phyloP scores from a whole-genome alignment of 1,140 invertebrate genomes.

The Pantala flavescens region DNA sequence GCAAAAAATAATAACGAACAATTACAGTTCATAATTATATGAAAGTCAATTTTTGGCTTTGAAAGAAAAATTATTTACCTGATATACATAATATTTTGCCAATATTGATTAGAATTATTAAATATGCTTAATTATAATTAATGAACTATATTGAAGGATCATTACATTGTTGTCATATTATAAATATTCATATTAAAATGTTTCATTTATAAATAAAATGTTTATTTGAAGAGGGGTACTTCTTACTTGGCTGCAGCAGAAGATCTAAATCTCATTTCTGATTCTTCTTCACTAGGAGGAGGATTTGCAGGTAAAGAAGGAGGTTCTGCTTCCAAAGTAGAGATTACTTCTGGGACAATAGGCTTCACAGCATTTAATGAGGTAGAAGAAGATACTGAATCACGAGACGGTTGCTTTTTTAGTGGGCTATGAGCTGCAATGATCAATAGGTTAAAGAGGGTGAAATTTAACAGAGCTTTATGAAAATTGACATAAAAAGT shows the following conservation, averaged over 20 bases:
- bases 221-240: background rate
- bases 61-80: no score
- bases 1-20: conserved; percentile 18
- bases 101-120: no score
- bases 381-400: background rate
- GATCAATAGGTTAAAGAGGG: no score
- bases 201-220: no score
- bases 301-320: background rate
- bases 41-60: no score
- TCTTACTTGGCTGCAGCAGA: background rate
- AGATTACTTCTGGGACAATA: background rate
- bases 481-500: no score
- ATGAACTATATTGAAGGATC: no score
- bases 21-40: background rate
- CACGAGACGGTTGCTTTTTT: background rate
- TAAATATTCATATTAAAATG: no score
- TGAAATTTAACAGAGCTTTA: no score
- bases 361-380: background rate
- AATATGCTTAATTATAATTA: no score
- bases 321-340: background rate
- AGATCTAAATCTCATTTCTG: background rate
- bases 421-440: background rate
- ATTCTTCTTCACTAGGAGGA: background rate
- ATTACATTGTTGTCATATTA: no score
- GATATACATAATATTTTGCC: no score